Evolutionary conservation across 2,888 invertebrate genomes (phyloP).

Genomic region (Ommatoiulus sabulosus): DNA sequence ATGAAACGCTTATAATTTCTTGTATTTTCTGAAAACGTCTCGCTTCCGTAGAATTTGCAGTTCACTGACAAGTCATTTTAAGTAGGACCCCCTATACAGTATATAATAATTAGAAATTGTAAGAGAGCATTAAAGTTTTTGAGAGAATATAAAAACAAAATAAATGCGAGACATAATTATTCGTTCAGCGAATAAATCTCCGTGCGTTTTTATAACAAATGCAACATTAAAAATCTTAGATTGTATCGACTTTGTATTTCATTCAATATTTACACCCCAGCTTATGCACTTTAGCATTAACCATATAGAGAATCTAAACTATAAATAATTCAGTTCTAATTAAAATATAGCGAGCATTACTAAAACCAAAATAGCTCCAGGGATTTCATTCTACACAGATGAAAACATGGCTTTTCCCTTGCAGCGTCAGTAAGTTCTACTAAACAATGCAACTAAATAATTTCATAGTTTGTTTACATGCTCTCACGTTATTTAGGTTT

Average conservation of each 20-base stretch:
- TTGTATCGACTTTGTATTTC: not conserved
- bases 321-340: slow-evolving; percentile 40
- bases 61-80: no score
- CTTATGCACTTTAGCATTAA: not conserved
- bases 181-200: no score
- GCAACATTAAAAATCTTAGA: not conserved
- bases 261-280: not conserved
- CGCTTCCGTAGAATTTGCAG: no score
- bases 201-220: not conserved
- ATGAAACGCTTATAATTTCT: no score
- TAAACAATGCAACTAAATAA: slow-evolving; percentile 27
- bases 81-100: no score
- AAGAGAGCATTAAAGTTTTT: no score
- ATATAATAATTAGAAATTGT: no score
- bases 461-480: not conserved
- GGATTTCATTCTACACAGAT: not conserved
- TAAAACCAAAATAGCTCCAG: not conserved
- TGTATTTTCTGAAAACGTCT: no score
- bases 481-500: not conserved
- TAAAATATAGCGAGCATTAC: slow-evolving; percentile 24
- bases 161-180: no score
- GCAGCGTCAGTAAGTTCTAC: not conserved
- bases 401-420: not conserved
- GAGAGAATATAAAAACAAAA: no score
- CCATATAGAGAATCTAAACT: not conserved